phyloP scores from a whole-genome alignment of 2,797 vertebrate species.

The Coregonus sp. region DNA sequence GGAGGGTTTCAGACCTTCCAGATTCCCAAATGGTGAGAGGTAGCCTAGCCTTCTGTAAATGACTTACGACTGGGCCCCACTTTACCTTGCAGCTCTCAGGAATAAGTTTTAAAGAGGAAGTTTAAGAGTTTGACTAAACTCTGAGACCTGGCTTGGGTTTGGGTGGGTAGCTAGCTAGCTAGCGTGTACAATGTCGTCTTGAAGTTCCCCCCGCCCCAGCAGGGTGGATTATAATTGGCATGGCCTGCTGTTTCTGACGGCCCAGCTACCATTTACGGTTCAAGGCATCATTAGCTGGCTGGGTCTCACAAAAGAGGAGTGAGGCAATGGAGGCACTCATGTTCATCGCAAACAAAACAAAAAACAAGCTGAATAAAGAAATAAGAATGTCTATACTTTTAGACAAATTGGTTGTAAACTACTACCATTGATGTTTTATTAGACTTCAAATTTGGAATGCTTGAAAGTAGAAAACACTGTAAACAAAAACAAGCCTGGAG shows the following conservation, averaged over 20 bases:
- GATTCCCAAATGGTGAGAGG: background rate
- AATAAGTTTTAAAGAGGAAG: background rate
- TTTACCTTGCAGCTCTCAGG: background rate
- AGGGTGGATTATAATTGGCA: conserved; percentile 51
- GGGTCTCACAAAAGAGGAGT: conserved; percentile 9
- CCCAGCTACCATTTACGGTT: conserved; percentile 32
- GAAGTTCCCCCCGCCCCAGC: conserved; percentile 43
- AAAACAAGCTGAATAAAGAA: background rate
- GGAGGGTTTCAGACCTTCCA: background rate
- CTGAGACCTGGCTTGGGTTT: conserved; percentile 14
- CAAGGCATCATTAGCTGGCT: conserved; percentile 29
- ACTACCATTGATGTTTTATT: no score
- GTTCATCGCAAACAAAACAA: conserved; percentile 12
- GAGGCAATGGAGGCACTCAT: background rate
- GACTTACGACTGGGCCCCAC: background rate
- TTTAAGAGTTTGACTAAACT: conserved; percentile 14
- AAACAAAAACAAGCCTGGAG: background rate
- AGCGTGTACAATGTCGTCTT: conserved; percentile 13
- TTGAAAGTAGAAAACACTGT: background rate
- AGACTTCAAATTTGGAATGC: background rate
- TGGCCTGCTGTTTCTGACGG: conserved; percentile 44
- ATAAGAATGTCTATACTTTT: background rate
- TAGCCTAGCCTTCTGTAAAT: conserved; percentile 1
- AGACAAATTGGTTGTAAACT: no score
- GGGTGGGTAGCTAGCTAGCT: background rate